Evolutionary conservation across 2,797 vertebrate species (phyloP).

Genomic region (Leontocebus nigricollis): DNA sequence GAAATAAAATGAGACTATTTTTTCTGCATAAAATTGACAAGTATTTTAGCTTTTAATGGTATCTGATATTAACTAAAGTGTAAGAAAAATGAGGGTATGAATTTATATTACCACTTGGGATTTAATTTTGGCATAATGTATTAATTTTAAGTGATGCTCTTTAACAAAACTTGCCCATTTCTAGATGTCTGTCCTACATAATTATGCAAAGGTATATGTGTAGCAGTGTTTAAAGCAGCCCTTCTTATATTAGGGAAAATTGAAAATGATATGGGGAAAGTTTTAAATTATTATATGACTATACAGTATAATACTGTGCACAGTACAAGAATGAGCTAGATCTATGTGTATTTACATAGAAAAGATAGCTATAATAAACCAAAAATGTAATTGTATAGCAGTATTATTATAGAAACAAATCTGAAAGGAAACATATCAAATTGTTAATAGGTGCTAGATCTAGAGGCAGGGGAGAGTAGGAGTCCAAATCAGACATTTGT

Average conservation of each 20-base stretch:
- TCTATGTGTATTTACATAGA: background rate
- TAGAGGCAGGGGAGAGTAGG: background rate
- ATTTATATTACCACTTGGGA: background rate
- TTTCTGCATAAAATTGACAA: background rate
- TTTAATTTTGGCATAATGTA: slow-evolving; percentile 19
- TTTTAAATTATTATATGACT: background rate
- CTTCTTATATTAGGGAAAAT: slow-evolving; percentile 35
- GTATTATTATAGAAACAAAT: slow-evolving; percentile 35
- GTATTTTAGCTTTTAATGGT: slow-evolving; percentile 33
- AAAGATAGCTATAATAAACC: background rate
- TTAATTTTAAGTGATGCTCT: slow-evolving; percentile 20
- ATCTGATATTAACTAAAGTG: background rate
- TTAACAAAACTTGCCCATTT: background rate
- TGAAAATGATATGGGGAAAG: background rate
- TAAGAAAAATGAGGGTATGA: background rate
- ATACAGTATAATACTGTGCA: background rate
- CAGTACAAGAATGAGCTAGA: slow-evolving; percentile 14
- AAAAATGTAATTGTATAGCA: background rate
- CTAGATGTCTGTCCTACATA: background rate
- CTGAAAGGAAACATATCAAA: background rate
- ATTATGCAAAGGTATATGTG: background rate
- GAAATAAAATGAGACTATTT: background rate
- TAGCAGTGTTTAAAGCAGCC: background rate
- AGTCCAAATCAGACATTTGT: background rate
- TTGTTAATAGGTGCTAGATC: background rate